phyloP scores from a whole-genome alignment of 2,113 vertebrate genomes.

The Speoplatyrhinus poulsoni region DNA sequence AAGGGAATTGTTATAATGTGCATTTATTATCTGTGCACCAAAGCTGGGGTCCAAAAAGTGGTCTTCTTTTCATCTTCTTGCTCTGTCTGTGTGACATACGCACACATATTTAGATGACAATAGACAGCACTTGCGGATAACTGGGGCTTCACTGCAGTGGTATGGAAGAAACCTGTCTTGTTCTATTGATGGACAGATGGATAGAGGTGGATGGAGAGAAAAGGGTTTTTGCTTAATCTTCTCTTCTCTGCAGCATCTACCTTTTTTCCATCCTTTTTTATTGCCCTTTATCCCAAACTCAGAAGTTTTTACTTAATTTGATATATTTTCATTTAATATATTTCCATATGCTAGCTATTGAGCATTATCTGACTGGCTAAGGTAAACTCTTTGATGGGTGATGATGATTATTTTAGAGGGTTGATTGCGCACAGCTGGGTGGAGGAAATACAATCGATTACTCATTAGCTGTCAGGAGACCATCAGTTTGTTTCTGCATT shows the following conservation, averaged over 20 bases:
- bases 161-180: constrained; percentile 36
- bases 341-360: not conserved
- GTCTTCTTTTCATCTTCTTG: too few relatives aligned
- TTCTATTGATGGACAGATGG: constrained; percentile 4
- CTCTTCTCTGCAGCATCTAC: not conserved
- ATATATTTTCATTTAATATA: not conserved
- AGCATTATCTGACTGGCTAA: not conserved
- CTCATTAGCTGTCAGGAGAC: constrained; percentile 8
- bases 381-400: not conserved
- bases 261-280: not conserved
- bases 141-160: constrained; percentile 27
- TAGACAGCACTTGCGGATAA: constrained; percentile 39
- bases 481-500: not conserved
- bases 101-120: constrained; percentile 24
- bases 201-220: constrained; percentile 9
- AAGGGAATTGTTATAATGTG: not conserved
- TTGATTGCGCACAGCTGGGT: not conserved
- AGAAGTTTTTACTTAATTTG: not conserved
- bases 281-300: not conserved
- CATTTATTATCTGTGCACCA: constrained; percentile 5
- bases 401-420: not conserved
- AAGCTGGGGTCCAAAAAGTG: not conserved
- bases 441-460: not conserved
- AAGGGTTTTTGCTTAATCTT: constrained; percentile 18
- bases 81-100: not conserved